These are phyloP conservation scores for Arbacia lixula DNA, from an alignment of 53 echinoderm and acorn worm species.

Conservation along the genomic window DNA sequence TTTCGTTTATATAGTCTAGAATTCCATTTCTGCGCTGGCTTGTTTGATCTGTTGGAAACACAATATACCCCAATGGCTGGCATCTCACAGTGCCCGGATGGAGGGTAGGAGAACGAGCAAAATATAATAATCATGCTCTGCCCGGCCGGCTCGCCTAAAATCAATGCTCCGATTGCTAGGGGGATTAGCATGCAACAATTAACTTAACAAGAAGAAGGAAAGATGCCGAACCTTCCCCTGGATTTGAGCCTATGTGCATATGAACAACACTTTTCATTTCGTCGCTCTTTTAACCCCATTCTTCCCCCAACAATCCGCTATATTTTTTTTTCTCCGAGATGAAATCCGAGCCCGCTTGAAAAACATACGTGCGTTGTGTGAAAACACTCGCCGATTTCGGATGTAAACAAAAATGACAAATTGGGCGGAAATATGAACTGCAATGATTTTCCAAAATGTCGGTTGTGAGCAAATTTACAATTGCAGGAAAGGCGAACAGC, in stretches of 20 bases:
- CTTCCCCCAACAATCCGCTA: slow-evolving; percentile 9
- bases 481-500: slow-evolving; percentile 12
- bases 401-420: slow-evolving; percentile 58
- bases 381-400: slow-evolving; percentile 43
- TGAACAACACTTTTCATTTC: slow-evolving; percentile 41
- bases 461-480: slow-evolving; percentile 45
- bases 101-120: slow-evolving; percentile 21
- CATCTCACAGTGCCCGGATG: background rate
- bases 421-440: slow-evolving; percentile 59
- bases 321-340: slow-evolving; percentile 29
- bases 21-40: slow-evolving; percentile 44
- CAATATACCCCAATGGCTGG: slow-evolving; percentile 53
- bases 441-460: slow-evolving; percentile 43
- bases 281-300: slow-evolving; percentile 52
- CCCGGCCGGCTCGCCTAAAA: slow-evolving; percentile 29
- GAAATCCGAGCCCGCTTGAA: slow-evolving; percentile 32
- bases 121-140: slow-evolving; percentile 53
- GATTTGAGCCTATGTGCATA: slow-evolving; percentile 25
- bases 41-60: slow-evolving; percentile 46
- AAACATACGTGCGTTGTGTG: slow-evolving; percentile 56
- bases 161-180: slow-evolving; percentile 49
- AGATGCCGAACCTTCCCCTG: slow-evolving; percentile 1
- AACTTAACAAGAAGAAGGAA: slow-evolving; percentile 12
- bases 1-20: slow-evolving; percentile 55
- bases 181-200: slow-evolving; percentile 38